Base-by-base conservation (phyloP, 2,797 vertebrate species). In the Hylomyscus alleni region DNA sequence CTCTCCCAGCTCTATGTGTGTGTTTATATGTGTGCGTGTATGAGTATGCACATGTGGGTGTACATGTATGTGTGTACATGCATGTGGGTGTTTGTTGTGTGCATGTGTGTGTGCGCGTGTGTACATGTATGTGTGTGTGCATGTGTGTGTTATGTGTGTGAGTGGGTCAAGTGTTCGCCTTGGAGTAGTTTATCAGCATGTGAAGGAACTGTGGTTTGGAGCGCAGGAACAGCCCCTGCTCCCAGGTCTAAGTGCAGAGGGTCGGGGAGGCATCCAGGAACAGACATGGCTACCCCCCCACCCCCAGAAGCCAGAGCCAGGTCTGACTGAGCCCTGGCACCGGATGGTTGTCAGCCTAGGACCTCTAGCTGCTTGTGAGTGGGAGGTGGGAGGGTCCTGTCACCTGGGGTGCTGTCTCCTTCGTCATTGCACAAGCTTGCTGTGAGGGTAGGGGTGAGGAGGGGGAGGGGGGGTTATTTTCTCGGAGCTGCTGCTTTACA, bases 1-100 rank as follows among this genome's bases (percentile, higher is more conserved):
- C 44, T 44, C 44, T 44, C 44, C 44, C 11, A 13, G 44, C 44
- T 44, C 44, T 54, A 1, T 58, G 58, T 65, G 26, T 9, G 54
- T 3, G 0, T 54, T 31, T 54, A 31, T n/a, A 15, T 26, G 20
- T 44, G 24, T 76, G 37, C n/a, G 17, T 73, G 52, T 24, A 22
- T 58, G 56, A 6, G 54, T 56, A 19, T 19, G 15, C 54, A 19
- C 54, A 56, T 56, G 40, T 29, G 13, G 26, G 40, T 47, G 14
- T 26, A 5, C 62, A 65, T 31, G 5, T 7, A n/a, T n/a, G n/a
- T 3, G 9, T n/a, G 31, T 47, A 12, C 15, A 26, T 65, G 29
- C 3, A 10, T 26, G 9, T 12, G 26, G 31, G 29, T n/a, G 31
- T 11, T 0, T n/a, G n/a, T n/a, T 34, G 19, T 3, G 31, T 52